Base-by-base conservation (phyloP, 1,140 invertebrate genomes). In the Euglossa dilemma region DNA sequence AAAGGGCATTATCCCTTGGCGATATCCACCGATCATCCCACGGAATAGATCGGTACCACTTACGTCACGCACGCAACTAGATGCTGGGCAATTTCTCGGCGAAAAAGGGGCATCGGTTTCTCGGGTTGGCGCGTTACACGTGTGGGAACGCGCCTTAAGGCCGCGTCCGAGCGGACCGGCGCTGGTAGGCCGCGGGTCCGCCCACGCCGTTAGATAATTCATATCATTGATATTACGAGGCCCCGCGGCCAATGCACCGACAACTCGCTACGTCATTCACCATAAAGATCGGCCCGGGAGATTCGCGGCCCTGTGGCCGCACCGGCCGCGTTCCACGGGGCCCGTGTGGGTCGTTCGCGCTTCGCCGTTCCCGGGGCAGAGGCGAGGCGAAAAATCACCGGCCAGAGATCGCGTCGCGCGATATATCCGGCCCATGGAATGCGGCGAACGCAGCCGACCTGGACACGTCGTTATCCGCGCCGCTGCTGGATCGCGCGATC, bases 131-230 rank as follows among this genome's bases (percentile, higher is more conserved):
- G 67, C 69, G 71, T 73, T 73, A 72, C 70, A 72, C 70, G 70
- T 72, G 66, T 45, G 45, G 64, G 66, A 79, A 45, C 36, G 54
- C 63, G 63, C 63, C 28, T 28, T 54, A 61, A 67, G 52, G 76
- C 50, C 45, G 52, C 3, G 64, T n/a, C 25, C 77, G 54, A 20
- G 28, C 8, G 25, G 54, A 54, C 25, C 56, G 56, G 54, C 47
- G 79, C 64, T 56, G 86, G 73, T 75, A 83, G 79, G 71, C 73
- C 61, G 85, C 84, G 80, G 85, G 81, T 88, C 86, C 84, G 86
- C 89, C 86, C 86, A 87, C 86, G 77, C 73, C 76, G 87, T 86
- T 87, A 87, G 86, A 91, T 91, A 87, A 91, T 89, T 87, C 87
- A 87, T 90, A 85, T 71, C 85, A 80, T 85, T 79, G 87, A 87